Base-by-base conservation (phyloP, 2,797 vertebrate species). In the Acanthurus leucopareius region DNA sequence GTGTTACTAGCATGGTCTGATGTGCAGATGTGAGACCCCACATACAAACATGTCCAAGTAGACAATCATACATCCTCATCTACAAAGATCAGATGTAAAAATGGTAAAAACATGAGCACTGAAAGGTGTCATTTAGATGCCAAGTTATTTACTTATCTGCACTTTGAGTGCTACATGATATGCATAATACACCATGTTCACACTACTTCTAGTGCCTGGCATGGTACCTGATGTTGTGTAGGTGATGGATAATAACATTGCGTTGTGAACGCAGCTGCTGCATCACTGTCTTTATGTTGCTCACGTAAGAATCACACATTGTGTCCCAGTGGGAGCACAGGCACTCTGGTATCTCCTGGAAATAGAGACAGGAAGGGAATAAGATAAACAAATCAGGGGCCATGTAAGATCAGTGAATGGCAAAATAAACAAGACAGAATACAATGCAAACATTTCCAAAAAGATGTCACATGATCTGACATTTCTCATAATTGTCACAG, bases 291-390 rank as follows among this genome's bases (percentile, higher is more conserved):
- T 97, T 97, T 82, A 96, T 64, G 1, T 88, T 93, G 64, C 66
- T 94, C 68, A 94, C 81, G 44, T 99, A 98, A 1, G 93, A 87
- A 38, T 89, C 89, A 91, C 97, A 97, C 62, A 96, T 77, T 15
- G 89, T 80, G 75, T 96, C 92, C 97, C 98, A 99, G 74, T 95
- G 95, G n/a, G 91, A 88, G 59, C 92, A 92, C 62, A 99, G 89
- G 85, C 94, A 95, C 61, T 77, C 89, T 68, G 94, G n/a, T 49
- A 97, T 74, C 78, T 96, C 97, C 98, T 99, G 83, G 11, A 66
- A 32, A 65, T 8, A 53, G 22, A 70, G 20, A 63, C 11, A 10
- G 9, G n/a, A 5, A 71, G 7, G 3, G 45, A n/a, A 17, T 66
- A 8, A 68, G 0, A 73, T 10, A 0, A 77, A 60, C 15, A 64